phyloP scores from a whole-genome alignment of 2,797 vertebrate species.

The Xenopus petersii region DNA sequence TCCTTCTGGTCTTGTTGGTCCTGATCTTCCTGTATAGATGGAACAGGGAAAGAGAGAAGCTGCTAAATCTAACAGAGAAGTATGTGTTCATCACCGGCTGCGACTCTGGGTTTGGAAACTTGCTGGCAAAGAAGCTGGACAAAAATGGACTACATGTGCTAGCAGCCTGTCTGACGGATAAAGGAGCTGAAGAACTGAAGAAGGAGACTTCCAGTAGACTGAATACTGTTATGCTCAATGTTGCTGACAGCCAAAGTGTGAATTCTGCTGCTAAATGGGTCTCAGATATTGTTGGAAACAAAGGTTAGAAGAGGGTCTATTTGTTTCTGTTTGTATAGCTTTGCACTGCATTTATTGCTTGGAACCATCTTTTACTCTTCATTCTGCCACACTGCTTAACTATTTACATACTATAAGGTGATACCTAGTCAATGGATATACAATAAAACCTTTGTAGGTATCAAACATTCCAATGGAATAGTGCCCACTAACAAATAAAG shows the following conservation, averaged over 20 bases:
- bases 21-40: conserved; percentile 56
- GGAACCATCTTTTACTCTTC: too few relatives aligned
- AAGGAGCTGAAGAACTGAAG: conserved; percentile 63
- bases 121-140: conserved; percentile 71
- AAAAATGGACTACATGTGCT: conserved; percentile 71
- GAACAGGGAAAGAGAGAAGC: conserved; percentile 56
- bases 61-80: conserved; percentile 57
- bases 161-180: conserved; percentile 75
- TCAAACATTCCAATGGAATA: too few relatives aligned
- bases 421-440: too few relatives aligned
- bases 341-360: too few relatives aligned
- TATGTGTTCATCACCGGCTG: conserved; percentile 61
- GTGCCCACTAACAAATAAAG: too few relatives aligned
- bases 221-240: conserved; percentile 32
- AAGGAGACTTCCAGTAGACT: conserved; percentile 29
- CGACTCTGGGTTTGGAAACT: conserved; percentile 72
- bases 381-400: too few relatives aligned
- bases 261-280: conserved; percentile 27
- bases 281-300: conserved; percentile 1
- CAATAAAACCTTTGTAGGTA: too few relatives aligned
- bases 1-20: conserved; percentile 17
- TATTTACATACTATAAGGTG: too few relatives aligned
- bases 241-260: conserved; percentile 24
- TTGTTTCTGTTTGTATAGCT: too few relatives aligned
- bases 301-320: background rate